phyloP scores from a whole-genome alignment of 2,113 vertebrate species.

The Apaloderma vittatum region DNA sequence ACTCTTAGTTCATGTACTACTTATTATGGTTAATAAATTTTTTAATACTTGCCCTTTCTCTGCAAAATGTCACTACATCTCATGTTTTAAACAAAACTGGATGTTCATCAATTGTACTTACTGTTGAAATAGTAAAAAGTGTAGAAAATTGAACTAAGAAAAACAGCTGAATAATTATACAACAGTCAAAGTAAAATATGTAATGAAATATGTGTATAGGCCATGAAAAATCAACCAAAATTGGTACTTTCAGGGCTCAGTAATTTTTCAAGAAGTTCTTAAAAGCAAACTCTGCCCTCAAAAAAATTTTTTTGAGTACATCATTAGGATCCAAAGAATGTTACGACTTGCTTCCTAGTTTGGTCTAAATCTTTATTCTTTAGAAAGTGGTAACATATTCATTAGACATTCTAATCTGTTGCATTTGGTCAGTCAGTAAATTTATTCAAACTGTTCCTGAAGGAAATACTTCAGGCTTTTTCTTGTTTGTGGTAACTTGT shows the following conservation, averaged over 20 bases:
- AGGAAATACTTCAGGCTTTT: background rate
- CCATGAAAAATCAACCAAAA: background rate
- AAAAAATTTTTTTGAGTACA: background rate
- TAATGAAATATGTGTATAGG: background rate
- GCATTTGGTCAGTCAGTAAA: background rate
- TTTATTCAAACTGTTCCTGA: background rate
- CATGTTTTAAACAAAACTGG: background rate
- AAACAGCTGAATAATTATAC: background rate
- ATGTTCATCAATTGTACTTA: background rate
- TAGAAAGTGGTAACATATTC: background rate
- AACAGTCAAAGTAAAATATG: background rate
- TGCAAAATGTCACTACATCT: background rate
- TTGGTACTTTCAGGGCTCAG: background rate
- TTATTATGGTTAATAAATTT: background rate
- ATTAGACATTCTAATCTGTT: background rate
- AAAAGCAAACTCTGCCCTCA: background rate
- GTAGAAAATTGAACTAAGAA: background rate
- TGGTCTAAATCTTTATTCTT: background rate
- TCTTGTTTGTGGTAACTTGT: background rate
- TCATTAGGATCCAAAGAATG: background rate
- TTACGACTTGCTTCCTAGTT: background rate
- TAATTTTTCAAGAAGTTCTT: background rate
- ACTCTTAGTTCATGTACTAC: background rate
- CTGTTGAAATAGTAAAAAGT: background rate
- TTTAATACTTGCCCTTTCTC: background rate